phyloP scores from a whole-genome alignment of 1,140 invertebrate species.

The Caenorhabditis tropicalis region DNA sequence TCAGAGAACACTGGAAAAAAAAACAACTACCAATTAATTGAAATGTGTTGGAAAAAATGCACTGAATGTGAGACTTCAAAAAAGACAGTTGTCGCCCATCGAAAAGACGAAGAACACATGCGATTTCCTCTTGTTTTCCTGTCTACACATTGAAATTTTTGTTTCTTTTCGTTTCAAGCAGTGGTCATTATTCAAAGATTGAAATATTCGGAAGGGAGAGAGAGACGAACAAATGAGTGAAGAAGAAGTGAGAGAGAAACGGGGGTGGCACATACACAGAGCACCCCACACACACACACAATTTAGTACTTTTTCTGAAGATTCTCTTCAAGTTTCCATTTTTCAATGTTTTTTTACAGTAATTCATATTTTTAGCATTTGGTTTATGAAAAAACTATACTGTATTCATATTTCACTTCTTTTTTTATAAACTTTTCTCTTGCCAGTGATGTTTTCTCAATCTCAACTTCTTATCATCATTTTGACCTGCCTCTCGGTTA shows the following conservation, averaged over 20 bases:
- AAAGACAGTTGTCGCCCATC: neutral
- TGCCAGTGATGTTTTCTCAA: neutral
- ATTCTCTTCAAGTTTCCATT: neutral
- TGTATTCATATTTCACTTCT: too few relatives aligned
- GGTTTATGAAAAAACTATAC: too few relatives aligned
- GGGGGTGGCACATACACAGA: neutral
- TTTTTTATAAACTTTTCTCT: neutral
- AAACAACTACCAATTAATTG: neutral
- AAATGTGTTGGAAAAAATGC: neutral
- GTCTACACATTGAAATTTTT: neutral
- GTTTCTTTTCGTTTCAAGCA: neutral
- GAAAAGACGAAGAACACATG: conserved; percentile 13
- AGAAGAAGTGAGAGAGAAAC: conserved; percentile 10
- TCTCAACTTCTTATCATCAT: neutral
- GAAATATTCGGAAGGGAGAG: neutral
- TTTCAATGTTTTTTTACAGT: neutral
- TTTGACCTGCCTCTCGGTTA: neutral
- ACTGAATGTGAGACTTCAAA: neutral
- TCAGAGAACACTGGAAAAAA: neutral
- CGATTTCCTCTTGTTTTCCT: neutral
- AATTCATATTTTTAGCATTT: too few relatives aligned
- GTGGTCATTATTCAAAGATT: conserved; percentile 20
- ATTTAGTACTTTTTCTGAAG: conserved; percentile 15
- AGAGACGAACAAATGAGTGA: conserved; percentile 7
- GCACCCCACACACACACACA: neutral